Conservation (phyloP, 1,140 invertebrate species). For the Sitobion miscanthi region DNA sequence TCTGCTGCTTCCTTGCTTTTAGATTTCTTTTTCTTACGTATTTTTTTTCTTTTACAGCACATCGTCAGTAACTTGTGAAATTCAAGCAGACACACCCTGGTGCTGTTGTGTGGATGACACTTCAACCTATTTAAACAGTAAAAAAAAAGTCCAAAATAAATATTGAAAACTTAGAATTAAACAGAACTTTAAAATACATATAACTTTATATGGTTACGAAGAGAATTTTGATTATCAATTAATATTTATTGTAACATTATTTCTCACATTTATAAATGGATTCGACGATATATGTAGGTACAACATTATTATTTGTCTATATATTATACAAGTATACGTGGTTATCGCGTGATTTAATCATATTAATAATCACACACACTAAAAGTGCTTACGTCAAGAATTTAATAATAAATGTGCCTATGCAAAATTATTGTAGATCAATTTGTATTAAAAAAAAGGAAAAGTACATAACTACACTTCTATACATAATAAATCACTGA, state of each 20-base stretch:
- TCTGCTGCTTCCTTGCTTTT: slow-evolving; percentile 19
- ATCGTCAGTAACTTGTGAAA: not conserved
- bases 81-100: slow-evolving; percentile 34
- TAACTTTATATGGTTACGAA: not conserved
- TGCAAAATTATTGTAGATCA: too few species aligned
- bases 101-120: slow-evolving; percentile 3
- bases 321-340: not conserved
- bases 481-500: too few species aligned
- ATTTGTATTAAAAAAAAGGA: too few species aligned
- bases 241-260: not conserved
- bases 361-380: too few species aligned
- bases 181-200: not conserved
- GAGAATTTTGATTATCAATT: not conserved
- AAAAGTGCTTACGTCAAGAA: too few species aligned
- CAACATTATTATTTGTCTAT: not conserved
- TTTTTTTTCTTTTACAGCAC: slow-evolving; percentile 26
- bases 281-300: not conserved
- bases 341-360: not conserved
- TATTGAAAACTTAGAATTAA: not conserved
- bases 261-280: not conserved
- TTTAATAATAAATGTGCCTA: too few species aligned
- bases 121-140: not conserved
- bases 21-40: not conserved
- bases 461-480: too few species aligned
- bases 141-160: not conserved